A percentile compares a stretch with the other conserved stretches of the same genome.
Conservation (phyloP, 2,113 vertebrate genomes). For the Psettodes erumei region DNA sequence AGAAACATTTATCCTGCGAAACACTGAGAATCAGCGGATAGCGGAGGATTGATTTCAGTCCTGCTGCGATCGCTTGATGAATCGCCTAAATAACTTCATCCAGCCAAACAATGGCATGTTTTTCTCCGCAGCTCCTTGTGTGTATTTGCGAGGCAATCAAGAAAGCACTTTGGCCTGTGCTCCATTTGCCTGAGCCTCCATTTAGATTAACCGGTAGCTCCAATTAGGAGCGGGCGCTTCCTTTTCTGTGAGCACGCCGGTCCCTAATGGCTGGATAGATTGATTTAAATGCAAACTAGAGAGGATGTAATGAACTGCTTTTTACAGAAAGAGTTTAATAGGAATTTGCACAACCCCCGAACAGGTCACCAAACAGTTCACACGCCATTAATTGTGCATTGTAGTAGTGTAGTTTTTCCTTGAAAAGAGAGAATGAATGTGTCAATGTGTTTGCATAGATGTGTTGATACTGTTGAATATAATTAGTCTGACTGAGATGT, state of each 20-base stretch:
- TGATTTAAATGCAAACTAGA: conserved; percentile 86
- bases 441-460: not conserved
- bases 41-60: conserved; percentile 40
- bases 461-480: conserved; percentile 16
- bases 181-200: conserved; percentile 78
- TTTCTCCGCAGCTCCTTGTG: conserved; percentile 47
- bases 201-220: conserved; percentile 80
- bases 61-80: conserved; percentile 36
- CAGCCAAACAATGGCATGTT: conserved; percentile 55
- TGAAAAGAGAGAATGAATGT: conserved; percentile 34
- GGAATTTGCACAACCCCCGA: conserved; percentile 74
- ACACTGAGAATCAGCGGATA: conserved; percentile 4
- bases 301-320: conserved; percentile 85
- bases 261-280: conserved; percentile 83
- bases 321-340: conserved; percentile 81
- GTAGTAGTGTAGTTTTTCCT: conserved; percentile 68
- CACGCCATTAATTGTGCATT: conserved; percentile 79
- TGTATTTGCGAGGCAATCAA: conserved; percentile 79
- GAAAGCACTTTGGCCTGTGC: conserved; percentile 77
- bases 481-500: conserved; percentile 6
- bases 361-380: conserved; percentile 78
- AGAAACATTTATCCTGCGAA: conserved; percentile 6
- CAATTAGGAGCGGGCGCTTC: conserved; percentile 78
- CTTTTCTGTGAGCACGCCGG: conserved; percentile 70
- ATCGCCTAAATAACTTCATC: conserved; percentile 42